These are phyloP conservation scores for Mobula hypostoma DNA, from an alignment of 2,113 vertebrate species.

Conservation along the genomic window DNA sequence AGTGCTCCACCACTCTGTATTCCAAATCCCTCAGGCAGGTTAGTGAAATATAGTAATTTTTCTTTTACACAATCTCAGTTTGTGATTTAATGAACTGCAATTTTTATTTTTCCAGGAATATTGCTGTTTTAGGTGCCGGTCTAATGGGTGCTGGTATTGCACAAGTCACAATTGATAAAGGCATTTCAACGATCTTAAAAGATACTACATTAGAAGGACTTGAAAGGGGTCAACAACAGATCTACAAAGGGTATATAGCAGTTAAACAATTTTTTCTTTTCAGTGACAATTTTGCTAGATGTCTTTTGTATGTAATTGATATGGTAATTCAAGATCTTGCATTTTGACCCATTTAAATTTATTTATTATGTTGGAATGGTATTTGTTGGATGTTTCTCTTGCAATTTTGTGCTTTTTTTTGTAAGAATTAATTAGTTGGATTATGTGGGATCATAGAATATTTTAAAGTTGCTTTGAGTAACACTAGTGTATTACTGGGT, in stretches of 20 bases:
- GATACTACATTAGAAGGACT: slow-evolving; percentile 72
- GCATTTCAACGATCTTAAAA: slow-evolving; percentile 77
- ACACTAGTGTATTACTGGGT: neutral
- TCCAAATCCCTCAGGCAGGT: neutral
- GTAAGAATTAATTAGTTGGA: neutral
- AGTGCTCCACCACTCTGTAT: neutral
- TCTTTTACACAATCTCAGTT: neutral
- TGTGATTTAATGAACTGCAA: neutral
- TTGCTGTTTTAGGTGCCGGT: slow-evolving; percentile 86
- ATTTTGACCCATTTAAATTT: neutral
- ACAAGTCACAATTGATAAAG: slow-evolving; percentile 87
- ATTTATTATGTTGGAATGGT: neutral
- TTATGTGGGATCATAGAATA: neutral
- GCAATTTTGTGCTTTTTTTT: neutral
- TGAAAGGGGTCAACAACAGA: slow-evolving; percentile 80
- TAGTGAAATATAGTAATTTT: neutral
- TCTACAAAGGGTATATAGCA: slow-evolving; percentile 81
- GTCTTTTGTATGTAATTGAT: neutral
- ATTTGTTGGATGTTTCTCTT: neutral
- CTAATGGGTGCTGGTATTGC: slow-evolving; percentile 93
- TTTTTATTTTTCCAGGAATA: slow-evolving; percentile 54
- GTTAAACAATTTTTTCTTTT: neutral
- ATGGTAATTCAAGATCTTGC: neutral
- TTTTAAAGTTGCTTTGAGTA: slow-evolving; percentile 9
- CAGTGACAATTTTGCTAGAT: neutral